Evolutionary conservation across 1,140 invertebrate genomes (phyloP), one percentile per base, ranked within the genome.

Genomic region (Ctenoplectra terminalis): DNA sequence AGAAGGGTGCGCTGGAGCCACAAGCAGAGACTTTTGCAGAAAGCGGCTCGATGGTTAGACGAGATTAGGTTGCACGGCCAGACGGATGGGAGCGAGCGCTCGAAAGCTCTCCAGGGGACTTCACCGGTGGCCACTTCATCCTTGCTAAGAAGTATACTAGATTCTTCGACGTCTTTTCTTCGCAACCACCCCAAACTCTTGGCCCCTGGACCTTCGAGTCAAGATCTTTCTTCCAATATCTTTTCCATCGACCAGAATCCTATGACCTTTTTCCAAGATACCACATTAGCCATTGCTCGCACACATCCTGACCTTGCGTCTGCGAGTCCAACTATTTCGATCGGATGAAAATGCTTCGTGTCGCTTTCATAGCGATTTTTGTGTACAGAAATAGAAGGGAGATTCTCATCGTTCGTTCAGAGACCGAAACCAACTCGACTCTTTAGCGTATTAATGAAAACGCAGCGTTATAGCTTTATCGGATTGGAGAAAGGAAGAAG

Each of bases 101-200:
- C 90, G 87, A 93, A 90, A 92, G 88, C 90, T 86, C 90, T 92
- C 84, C 81, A 88, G 85, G 90, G 88, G 88, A 90, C 90, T 91
- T 90, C 72, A 90, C 79, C 83, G 54, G 40, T 83, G 83, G 78
- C 88, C 86, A 92, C 91, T 92, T 91, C 90, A 91, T 90, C 81
- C 91, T 90, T 83, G 73, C 89, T 83, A 87, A 91, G 90, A 91
- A 89, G 86, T 86, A 89, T 91, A 90, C 80, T 85, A 86, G 81
- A 91, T 90, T 92, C 83, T 84, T 84, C 71, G 88, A 84, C 86
- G 74, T 78, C 81, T 87, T 84, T 83, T 87, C 87, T 87, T 86
- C 88, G 80, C 83, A 75, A 50, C 83, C 78, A 81, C 78, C 85
- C 81, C 74, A 87, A 50, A 88, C 89, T 72, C 86, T 54, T 82